Percentiles rank a stretch among this genome's conserved stretches.
These are phyloP conservation scores for Sus cebifrons DNA, from an alignment of 2,797 vertebrate species.

Conservation along the genomic window DNA sequence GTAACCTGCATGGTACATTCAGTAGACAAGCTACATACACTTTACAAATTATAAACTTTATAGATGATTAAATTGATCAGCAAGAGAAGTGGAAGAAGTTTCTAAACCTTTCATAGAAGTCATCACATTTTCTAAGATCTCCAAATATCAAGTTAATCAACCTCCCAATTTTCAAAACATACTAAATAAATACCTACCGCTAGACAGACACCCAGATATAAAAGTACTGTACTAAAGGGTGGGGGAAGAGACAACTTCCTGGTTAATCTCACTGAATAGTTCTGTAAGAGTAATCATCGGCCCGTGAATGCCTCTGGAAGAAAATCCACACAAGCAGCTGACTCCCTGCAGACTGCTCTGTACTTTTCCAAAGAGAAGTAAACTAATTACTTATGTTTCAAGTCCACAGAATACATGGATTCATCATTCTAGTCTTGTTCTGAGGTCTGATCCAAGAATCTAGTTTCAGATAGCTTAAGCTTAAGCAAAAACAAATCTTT, in stretches of 20 bases:
- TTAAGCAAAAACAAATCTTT: constrained; percentile 64
- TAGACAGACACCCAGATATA: background rate
- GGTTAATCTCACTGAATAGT: background rate
- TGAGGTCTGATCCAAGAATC: constrained; percentile 24
- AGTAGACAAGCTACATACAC: constrained; percentile 24
- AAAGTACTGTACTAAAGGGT: background rate
- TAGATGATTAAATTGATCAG: constrained; percentile 16
- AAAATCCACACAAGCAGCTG: constrained; percentile 31
- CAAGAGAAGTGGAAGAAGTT: constrained; percentile 41
- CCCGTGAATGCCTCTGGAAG: background rate
- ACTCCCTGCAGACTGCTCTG: background rate
- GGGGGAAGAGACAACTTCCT: background rate
- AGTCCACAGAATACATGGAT: background rate
- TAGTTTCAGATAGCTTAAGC: constrained; percentile 59
- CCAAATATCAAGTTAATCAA: constrained; percentile 53
- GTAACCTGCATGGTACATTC: background rate
- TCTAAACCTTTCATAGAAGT: constrained; percentile 19
- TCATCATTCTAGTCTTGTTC: constrained; percentile 48
- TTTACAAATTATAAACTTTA: constrained; percentile 47
- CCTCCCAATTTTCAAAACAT: constrained; percentile 47
- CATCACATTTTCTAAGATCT: constrained; percentile 52
- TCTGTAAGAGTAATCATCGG: background rate
- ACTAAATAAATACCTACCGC: constrained; percentile 37
- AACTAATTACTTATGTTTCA: background rate
- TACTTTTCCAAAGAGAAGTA: constrained; percentile 62